These are phyloP conservation scores for Trichechus manatus DNA, from an alignment of 2,113 vertebrate genomes.

Conservation along the genomic window DNA sequence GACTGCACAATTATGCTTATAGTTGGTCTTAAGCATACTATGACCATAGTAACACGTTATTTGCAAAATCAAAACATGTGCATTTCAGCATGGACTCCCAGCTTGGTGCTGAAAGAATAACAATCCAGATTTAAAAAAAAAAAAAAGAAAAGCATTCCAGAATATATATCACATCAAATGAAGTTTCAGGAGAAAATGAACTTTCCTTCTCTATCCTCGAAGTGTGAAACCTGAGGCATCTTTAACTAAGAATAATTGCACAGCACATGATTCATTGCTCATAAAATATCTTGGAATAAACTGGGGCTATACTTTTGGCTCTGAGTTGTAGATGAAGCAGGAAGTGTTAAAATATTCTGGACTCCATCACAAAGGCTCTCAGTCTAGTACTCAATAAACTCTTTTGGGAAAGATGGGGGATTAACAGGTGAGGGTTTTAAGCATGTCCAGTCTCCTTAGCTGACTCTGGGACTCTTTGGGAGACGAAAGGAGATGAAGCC, in stretches of 20 bases:
- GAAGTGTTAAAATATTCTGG: conserved; percentile 73
- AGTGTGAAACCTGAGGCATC: conserved; percentile 59
- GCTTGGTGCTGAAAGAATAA: not conserved
- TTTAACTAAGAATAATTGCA: conserved; percentile 51
- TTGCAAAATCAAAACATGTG: conserved; percentile 5
- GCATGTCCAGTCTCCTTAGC: conserved; percentile 48
- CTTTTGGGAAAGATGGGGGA: conserved; percentile 52
- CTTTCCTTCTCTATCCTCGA: conserved; percentile 50
- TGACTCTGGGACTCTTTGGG: conserved; percentile 56
- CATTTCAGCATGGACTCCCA: not conserved
- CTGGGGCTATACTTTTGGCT: conserved; percentile 67
- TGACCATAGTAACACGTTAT: not conserved
- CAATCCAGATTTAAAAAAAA: not conserved
- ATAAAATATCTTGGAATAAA: conserved; percentile 75
- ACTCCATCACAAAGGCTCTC: conserved; percentile 72
- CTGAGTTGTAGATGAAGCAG: conserved; percentile 65
- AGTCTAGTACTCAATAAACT: conserved; percentile 24
- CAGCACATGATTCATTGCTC: conserved; percentile 68
- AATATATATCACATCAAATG: not conserved
- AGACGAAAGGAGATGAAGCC: not conserved
- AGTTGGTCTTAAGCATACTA: not conserved
- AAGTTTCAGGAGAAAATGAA: conserved; percentile 35
- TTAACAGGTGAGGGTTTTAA: conserved; percentile 82
- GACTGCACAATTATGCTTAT: not conserved
- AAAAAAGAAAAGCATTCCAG: not conserved